A percentile compares a stretch with the other conserved stretches of the same genome.
Evolutionary conservation across 2,113 vertebrate genomes (phyloP).

Genomic region (Centrocercus urophasianus): DNA sequence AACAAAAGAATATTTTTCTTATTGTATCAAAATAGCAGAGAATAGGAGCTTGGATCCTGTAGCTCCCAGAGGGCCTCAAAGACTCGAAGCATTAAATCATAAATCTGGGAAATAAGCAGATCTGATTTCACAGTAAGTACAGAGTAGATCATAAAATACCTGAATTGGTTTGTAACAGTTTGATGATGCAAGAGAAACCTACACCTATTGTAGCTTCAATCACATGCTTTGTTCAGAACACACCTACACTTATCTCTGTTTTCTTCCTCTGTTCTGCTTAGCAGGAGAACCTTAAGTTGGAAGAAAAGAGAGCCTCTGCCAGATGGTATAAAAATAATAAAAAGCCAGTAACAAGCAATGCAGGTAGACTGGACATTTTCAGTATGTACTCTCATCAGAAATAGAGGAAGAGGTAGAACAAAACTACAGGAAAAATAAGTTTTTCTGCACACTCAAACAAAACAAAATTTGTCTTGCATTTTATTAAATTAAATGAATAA

Average conservation of each 20-base stretch:
- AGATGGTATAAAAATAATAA: not conserved
- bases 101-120: constrained; percentile 23
- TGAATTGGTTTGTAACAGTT: not conserved
- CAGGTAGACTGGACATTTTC: not conserved
- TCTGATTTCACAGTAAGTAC: not conserved
- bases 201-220: not conserved
- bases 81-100: not conserved
- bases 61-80: not conserved
- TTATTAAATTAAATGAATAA: not conserved
- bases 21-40: not conserved
- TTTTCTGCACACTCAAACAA: not conserved
- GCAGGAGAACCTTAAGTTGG: not conserved
- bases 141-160: not conserved
- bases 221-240: not conserved
- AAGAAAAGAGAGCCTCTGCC: not conserved
- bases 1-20: not conserved
- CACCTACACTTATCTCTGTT: not conserved
- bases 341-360: not conserved
- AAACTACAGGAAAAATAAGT: not conserved
- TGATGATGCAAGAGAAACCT: not conserved
- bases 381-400: not conserved
- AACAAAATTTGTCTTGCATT: not conserved
- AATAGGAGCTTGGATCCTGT: not conserved
- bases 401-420: not conserved
- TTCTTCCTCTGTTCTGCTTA: not conserved